A percentile compares a stretch with the other conserved stretches of the same genome.
Evolutionary conservation across 2,113 vertebrate genomes (phyloP).

Genomic region (Epinephelus lanceolatus): DNA sequence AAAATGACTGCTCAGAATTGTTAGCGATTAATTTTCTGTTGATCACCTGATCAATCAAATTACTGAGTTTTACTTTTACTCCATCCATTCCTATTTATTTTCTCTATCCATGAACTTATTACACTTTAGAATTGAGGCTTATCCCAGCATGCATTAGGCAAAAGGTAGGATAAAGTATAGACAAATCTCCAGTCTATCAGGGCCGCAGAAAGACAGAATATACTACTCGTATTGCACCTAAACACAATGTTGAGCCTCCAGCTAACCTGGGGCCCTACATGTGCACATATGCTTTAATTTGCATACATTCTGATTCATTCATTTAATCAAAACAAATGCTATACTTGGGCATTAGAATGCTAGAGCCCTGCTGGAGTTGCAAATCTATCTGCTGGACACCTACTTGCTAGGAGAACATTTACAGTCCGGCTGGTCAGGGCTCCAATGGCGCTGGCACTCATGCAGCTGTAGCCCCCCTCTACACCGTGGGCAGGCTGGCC

Average conservation of each 20-base stretch:
- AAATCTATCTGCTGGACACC: slow-evolving; percentile 70
- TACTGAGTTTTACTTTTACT: too few species aligned
- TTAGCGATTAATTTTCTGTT: neutral
- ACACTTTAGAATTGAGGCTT: neutral
- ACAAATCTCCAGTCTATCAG: neutral
- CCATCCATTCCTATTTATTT: too few species aligned
- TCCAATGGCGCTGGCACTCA: slow-evolving; percentile 87
- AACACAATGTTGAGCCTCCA: neutral
- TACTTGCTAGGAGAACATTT: slow-evolving; percentile 90
- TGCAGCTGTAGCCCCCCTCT: slow-evolving; percentile 92
- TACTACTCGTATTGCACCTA: neutral
- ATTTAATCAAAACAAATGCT: neutral
- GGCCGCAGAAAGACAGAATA: neutral
- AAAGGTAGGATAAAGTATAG: too few species aligned
- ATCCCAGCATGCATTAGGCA: neutral
- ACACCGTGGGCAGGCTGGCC: slow-evolving; percentile 64
- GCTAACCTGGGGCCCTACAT: neutral
- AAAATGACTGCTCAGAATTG: too few species aligned
- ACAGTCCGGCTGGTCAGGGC: slow-evolving; percentile 91
- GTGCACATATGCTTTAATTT: neutral
- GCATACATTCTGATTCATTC: neutral
- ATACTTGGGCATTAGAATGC: neutral
- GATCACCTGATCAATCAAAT: neutral
- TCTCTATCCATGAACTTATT: neutral
- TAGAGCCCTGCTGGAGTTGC: neutral